phyloP scores from a whole-genome alignment of 2,888 invertebrate species.

The Nomada hirtipes region DNA sequence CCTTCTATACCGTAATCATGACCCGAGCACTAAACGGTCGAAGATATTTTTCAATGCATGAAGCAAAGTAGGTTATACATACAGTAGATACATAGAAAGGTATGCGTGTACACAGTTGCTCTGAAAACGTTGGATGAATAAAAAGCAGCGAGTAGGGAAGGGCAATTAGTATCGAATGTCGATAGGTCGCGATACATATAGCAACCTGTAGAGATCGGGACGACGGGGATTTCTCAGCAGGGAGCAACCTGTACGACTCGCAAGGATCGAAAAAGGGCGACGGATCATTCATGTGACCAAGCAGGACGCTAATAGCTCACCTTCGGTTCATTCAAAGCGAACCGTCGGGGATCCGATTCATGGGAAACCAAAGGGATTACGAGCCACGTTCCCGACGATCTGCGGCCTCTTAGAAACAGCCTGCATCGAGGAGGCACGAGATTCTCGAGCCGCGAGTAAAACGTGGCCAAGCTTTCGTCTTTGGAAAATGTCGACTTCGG shows the following conservation, averaged over 20 bases:
- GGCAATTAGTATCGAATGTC: slow-evolving; percentile 83
- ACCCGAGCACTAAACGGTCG: slow-evolving; percentile 5
- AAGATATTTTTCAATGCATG: background rate
- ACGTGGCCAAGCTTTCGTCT: background rate
- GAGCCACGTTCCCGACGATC: slow-evolving; percentile 6
- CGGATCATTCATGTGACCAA: slow-evolving; percentile 69
- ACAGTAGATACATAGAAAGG: background rate
- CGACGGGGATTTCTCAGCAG: slow-evolving; percentile 73
- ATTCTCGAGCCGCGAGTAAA: slow-evolving; percentile 40
- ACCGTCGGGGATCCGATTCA: slow-evolving; percentile 75
- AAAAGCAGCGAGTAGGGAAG: slow-evolving; percentile 67
- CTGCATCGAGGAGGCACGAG: background rate
- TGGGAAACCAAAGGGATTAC: slow-evolving; percentile 68
- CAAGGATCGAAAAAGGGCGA: slow-evolving; percentile 74
- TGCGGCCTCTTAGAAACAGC: slow-evolving; percentile 21
- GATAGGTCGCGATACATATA: slow-evolving; percentile 70
- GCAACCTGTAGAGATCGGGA: slow-evolving; percentile 74
- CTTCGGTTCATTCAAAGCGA: slow-evolving; percentile 78
- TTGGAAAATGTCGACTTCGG: background rate
- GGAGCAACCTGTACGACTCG: slow-evolving; percentile 77
- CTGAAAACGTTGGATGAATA: slow-evolving; percentile 45
- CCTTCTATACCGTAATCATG: slow-evolving; percentile 26
- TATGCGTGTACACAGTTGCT: background rate
- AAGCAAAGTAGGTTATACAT: background rate
- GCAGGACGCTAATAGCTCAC: slow-evolving; percentile 75